Conservation (phyloP, 2,888 invertebrate genomes). For the Lasioglossum malachurum region DNA sequence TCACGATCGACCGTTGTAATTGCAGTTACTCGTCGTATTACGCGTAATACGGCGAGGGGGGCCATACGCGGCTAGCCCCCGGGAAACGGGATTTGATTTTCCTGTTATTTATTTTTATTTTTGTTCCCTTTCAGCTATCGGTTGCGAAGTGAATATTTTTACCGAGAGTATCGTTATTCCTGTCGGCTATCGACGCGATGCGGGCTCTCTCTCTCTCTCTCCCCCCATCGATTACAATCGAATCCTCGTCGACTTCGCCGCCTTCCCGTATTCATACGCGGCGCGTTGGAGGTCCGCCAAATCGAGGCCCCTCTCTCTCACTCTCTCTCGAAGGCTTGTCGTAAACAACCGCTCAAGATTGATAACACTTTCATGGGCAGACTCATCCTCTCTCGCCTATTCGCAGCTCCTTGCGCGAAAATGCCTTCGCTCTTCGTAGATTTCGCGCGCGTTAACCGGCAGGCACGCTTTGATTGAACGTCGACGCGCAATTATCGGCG, state of each 20-base stretch:
- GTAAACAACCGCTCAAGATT: conserved; percentile 68
- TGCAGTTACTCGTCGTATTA: conserved; percentile 32
- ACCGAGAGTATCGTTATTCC: not conserved
- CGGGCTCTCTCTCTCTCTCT: too few relatives aligned
- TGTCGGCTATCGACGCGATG: not conserved
- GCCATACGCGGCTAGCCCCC: not conserved
- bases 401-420: conserved; percentile 31
- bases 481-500: conserved; percentile 29
- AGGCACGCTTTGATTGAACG: conserved; percentile 13
- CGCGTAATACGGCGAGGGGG: conserved; percentile 20
- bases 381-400: not conserved
- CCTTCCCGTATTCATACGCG: conserved; percentile 61
- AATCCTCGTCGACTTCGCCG: conserved; percentile 57
- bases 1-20: conserved; percentile 51
- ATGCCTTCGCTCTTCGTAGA: not conserved
- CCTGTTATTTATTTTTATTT: not conserved
- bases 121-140: not conserved
- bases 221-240: conserved; percentile 58
- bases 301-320: conserved; percentile 52
- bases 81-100: conserved; percentile 7
- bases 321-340: conserved; percentile 40
- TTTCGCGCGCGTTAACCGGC: not conserved
- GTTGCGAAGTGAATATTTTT: conserved; percentile 37
- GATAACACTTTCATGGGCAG: conserved; percentile 60
- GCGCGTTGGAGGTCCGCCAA: conserved; percentile 60